Percentiles rank a stretch among this genome's conserved stretches.
These are phyloP conservation scores for Cheilosia variabilis DNA, from an alignment of 2,888 invertebrate genomes.

Conservation along the genomic window DNA sequence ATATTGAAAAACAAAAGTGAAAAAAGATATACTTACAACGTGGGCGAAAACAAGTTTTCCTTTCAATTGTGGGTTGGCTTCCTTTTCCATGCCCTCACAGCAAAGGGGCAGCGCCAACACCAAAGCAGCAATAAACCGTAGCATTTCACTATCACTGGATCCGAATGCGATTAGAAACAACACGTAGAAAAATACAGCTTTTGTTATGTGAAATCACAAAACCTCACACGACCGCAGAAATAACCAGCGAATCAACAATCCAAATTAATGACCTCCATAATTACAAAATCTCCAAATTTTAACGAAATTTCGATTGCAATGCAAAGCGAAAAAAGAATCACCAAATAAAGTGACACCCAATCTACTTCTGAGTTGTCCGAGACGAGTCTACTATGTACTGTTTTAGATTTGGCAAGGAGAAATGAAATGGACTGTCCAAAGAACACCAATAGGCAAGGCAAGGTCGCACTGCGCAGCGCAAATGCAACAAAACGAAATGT, in stretches of 20 bases:
- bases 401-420: too few species aligned
- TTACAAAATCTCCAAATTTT: slow-evolving; percentile 4
- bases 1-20: neutral
- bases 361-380: too few species aligned
- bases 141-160: slow-evolving; percentile 34
- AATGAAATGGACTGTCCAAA: neutral
- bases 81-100: slow-evolving; percentile 39
- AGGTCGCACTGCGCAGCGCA: slow-evolving; percentile 7
- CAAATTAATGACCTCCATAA: slow-evolving; percentile 3
- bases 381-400: too few species aligned
- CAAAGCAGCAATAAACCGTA: slow-evolving; percentile 33
- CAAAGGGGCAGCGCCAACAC: slow-evolving; percentile 43
- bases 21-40: slow-evolving; percentile 79
- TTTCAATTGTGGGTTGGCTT: slow-evolving; percentile 55
- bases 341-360: neutral
- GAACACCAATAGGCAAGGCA: neutral
- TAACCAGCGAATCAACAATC: neutral
- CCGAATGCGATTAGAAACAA: neutral
- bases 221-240: neutral
- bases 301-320: neutral
- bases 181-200: neutral
- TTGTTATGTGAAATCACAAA: slow-evolving; percentile 2
- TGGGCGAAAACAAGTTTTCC: slow-evolving; percentile 82
- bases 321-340: neutral
- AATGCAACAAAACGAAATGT: slow-evolving; percentile 22